phyloP scores from a whole-genome alignment of 2,113 vertebrate species.

The Tonatia bakeri region DNA sequence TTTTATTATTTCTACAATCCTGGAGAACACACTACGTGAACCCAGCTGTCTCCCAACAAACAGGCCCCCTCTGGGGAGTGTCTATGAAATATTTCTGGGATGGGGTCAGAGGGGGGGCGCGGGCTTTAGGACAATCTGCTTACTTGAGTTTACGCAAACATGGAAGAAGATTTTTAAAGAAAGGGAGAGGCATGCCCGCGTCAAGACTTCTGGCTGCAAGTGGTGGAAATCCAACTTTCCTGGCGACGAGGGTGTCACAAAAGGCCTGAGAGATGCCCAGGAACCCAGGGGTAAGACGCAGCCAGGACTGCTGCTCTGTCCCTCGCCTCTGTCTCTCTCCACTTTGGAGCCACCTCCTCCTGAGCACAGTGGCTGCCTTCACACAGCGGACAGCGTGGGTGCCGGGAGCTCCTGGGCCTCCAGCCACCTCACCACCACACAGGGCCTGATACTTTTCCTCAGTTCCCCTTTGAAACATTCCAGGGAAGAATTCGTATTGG shows the following conservation, averaged over 20 bases:
- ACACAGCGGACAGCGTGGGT: rapidly evolving
- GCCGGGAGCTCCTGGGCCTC: rapidly evolving
- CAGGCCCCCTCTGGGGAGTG: neutral
- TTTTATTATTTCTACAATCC: neutral
- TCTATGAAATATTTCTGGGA: neutral
- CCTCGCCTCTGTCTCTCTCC: neutral
- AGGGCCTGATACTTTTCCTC: neutral
- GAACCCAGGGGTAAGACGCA: neutral
- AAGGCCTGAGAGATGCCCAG: neutral
- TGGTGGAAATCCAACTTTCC: neutral
- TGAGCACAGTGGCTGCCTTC: neutral
- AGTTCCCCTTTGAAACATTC: neutral
- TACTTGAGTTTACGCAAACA: neutral
- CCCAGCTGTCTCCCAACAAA: neutral
- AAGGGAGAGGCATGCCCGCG: neutral
- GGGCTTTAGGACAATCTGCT: neutral
- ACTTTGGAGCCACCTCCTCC: neutral
- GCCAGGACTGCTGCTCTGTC: neutral
- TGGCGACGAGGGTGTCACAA: neutral
- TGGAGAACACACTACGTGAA: neutral
- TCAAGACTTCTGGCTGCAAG: neutral
- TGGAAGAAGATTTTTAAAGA: neutral
- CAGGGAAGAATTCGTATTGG: neutral
- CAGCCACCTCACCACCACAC: neutral
- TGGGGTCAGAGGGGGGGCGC: too few relatives aligned